These are phyloP conservation scores for Doryteuthis pealeii DNA, from an alignment of 1,140 invertebrate species.

Conservation along the genomic window DNA sequence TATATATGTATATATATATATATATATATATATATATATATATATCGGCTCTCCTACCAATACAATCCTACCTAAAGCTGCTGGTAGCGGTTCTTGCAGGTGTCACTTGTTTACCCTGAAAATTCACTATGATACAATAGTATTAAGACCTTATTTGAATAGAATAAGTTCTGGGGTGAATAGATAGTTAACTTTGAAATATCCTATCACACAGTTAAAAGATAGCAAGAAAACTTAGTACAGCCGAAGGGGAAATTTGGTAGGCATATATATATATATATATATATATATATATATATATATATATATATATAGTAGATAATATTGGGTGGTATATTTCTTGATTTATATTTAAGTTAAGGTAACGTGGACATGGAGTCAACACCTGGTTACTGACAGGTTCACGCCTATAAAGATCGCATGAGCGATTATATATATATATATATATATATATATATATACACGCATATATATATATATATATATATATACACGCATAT, in stretches of 20 bases:
- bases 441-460: neutral
- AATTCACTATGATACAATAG: no score
- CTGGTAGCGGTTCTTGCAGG: no score
- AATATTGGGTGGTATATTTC: neutral
- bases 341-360: neutral
- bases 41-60: no score
- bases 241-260: no score
- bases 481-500: neutral
- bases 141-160: no score
- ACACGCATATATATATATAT: neutral
- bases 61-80: no score
- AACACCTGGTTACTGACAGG: no score
- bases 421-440: neutral
- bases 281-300: conserved; percentile 1
- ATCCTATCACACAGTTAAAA: neutral
- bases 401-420: neutral
- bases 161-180: no score
- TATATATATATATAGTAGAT: no score
- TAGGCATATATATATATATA: neutral
- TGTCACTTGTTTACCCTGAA: no score
- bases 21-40: neutral
- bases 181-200: no score
- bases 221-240: neutral
- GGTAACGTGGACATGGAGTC: no score
- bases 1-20: neutral